Evolutionary conservation across 2,113 vertebrate genomes (phyloP), one percentile per base, ranked within the genome.

Genomic region (Lophotis ruficrista): DNA sequence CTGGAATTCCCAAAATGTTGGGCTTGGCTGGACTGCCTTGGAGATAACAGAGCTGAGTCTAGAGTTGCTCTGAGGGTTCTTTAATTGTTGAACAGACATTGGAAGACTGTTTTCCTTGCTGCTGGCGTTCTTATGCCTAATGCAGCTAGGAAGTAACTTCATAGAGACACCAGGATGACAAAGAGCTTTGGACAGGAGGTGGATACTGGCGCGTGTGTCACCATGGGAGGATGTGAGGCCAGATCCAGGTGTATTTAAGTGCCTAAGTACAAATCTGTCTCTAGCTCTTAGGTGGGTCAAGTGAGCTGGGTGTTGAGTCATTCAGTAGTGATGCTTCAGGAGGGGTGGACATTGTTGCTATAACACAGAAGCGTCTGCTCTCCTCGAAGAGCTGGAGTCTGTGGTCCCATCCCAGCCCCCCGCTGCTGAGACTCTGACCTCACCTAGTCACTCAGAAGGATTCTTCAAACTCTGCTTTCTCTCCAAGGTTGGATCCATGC

Each of bases 401-500:
- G 0, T 23, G 56, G 50, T 38, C 43, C 37, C 10, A 2, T n/a
- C 7, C 2, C 37, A 25, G 22, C 27, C 28, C 64, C 15, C 11
- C 0, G 3, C 56, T 76, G 41, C 62, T 41, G 57, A 65, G 73
- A n/a, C 48, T 12, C 73, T 16, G 30, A 18, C 20, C 48, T 87
- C 43, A 8, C 27, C 41, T 61, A 33, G 12, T 91, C 10, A 9
- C 62, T 85, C 72, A 73, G 71, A 60, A 79, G 28, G 21, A 16
- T 73, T 37, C 65, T 93, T 27, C 53, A 66, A n/a, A 12, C 51
- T 84, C 51, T 70, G 2, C 68, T 90, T 94, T 88, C 35, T 76
- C 65, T 83, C 95, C 43, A 73, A 99, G 99, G 99, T 51, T 99
- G 99, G 99, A 99, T 99, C 95, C 99, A 99, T 96, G 99, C 99